Base-by-base conservation (phyloP, 2,113 vertebrate species). In the Dipodomys stephensi region DNA sequence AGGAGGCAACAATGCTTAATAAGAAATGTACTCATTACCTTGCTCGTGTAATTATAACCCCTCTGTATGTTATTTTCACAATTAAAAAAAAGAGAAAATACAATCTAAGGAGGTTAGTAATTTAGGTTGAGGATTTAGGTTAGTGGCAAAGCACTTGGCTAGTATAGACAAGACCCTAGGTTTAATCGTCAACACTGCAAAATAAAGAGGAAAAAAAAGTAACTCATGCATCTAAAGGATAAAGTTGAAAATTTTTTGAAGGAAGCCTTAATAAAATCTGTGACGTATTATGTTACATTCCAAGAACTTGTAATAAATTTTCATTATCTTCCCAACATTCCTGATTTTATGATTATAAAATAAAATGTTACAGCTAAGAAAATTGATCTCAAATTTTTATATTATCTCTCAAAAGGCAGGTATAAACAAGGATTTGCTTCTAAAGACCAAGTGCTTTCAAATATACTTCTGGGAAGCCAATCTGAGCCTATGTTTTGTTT, bases 61-160 rank as follows among this genome's bases (percentile, higher is more conserved):
- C 39, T 39, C 39, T 39, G 39, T 39, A 39, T 39, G 39, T 4
- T 39, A 39, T 39, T 39, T 39, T 39, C 39, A 77, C 84, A 95
- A 88, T 82, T 77, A 85, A 91, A 95, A 87, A 46, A 81, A 71
- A 39, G 39, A 39, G 39, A 39, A 95, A 73, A 88, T 88, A 88
- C 0, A 82, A 28, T 77, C 32, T 84, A 88, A 69, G 27, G 82
- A 65, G 90, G 4, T 78, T 81, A 46, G 44, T 57, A 77, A 77
- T 19, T 62, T 62, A 19, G 15, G 15, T 22, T 22, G 60, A 22
- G 62, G 20, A 64, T 64, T 23, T 64, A 64, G 23, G 20, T 23
- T 25, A 64, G 62, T 64, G 20, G 22, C 23, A 64, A 23, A 23
- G 62, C 19, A 64, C 62, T 62, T 64, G 62, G 20, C 62, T 25